Base-by-base conservation (phyloP, 2,797 vertebrate genomes). In the Glyptemys insculpta region DNA sequence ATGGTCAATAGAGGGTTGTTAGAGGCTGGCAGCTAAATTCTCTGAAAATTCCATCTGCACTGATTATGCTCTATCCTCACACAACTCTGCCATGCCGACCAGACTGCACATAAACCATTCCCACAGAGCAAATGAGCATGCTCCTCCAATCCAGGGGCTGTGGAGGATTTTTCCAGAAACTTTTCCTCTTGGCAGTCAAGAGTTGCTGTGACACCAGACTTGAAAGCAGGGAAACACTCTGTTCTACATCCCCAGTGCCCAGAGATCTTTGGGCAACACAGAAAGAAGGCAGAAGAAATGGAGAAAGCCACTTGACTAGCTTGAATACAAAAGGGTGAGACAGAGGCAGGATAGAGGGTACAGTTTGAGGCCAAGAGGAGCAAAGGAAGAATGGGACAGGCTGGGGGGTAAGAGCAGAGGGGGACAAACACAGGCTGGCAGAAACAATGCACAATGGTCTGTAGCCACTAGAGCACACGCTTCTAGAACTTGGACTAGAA, bases 331-430 rank as follows among this genome's bases (percentile, higher is more conserved):
- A 81, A 8, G 0, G 0, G 86, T 79, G 52, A 56, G n/a, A 72
- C n/a, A 72, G 62, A 68, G 37, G n/a, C 11, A 72, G 37, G 37
- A 41, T 5, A 41, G 68, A 72, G 8, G 37, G 5, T 41, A 37
- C 19, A 72, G 49, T 12, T 44, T 92, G 53, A 29, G 44, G 18
- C 86, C 79, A 56, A 92, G 41, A 91, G 54, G 29, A 49, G 21
- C 25, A 81, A 89, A 87, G 5, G 88, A 91, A 91, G 2, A 72
- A 14, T 91, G 94, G 94, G 92, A 80, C 53, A 90, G 56, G 85
- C 54, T 25, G 85, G 68, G 62, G 80, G 44, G 72, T 37, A 83
- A 52, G 72, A 76, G 76, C 44, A 90, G 89, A 8, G 29, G 59
- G 52, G 78, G 11, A 49, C 23, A 37, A 81, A 68, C 57, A 79